A percentile compares a stretch with the other conserved stretches of the same genome.
These are phyloP conservation scores for Athalia circularis DNA, from an alignment of 2,888 invertebrate genomes.

Conservation along the genomic window DNA sequence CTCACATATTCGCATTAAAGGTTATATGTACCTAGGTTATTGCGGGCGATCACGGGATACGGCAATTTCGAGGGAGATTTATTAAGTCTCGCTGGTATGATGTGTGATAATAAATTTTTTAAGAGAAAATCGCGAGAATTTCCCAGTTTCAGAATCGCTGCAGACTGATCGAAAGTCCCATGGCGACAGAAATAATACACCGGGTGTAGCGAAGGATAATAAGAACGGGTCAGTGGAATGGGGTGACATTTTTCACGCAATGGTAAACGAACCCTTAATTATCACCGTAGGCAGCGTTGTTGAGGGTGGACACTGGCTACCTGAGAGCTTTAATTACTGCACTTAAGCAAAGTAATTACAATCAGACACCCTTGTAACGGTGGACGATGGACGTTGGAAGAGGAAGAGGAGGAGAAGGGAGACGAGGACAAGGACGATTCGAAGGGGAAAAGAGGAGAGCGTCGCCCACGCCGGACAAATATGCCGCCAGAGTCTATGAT, in stretches of 20 bases:
- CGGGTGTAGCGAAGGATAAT: constrained; percentile 18
- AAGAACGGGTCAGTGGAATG: not conserved
- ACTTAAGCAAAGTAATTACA: constrained; percentile 74
- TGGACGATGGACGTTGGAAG: constrained; percentile 36
- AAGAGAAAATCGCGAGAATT: not conserved
- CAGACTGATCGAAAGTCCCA: constrained; percentile 2
- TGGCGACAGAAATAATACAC: constrained; percentile 39
- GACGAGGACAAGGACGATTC: constrained; percentile 60
- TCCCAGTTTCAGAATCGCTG: not conserved
- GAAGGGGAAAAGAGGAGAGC: constrained; percentile 64
- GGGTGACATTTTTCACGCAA: constrained; percentile 41
- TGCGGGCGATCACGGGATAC: constrained; percentile 19
- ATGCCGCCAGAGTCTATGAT: constrained; percentile 67
- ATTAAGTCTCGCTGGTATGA: no score
- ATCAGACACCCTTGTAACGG: constrained; percentile 71
- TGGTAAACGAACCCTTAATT: constrained; percentile 46
- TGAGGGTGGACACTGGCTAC: constrained; percentile 60
- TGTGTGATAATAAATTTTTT: no score
- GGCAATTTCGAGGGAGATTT: not conserved
- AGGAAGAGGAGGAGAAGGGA: constrained; percentile 45
- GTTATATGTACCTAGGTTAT: not conserved
- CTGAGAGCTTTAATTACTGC: constrained; percentile 72
- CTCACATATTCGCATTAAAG: no score
- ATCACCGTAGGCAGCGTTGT: constrained; percentile 29
- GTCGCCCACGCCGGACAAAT: constrained; percentile 55